Conservation (phyloP, 2,113 vertebrate genomes). For the Oreocharis arfaki region DNA sequence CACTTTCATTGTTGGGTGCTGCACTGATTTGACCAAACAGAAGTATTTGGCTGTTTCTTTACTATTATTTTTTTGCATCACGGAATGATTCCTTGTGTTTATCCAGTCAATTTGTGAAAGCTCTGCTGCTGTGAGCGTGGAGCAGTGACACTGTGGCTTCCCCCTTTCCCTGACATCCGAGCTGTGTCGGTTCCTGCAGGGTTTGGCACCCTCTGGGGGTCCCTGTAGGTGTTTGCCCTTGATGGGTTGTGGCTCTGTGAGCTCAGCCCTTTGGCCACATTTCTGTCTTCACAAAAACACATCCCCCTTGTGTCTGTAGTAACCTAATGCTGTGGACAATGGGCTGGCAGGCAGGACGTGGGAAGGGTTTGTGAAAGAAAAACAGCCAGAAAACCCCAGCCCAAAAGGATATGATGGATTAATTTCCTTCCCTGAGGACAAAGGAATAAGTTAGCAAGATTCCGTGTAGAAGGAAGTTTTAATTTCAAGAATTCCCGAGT, state of each 20-base stretch:
- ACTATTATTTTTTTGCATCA: neutral
- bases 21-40: neutral
- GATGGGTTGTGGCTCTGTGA: neutral
- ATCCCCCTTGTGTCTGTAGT: neutral
- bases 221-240: neutral
- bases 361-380: neutral
- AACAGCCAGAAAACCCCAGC: neutral
- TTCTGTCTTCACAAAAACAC: neutral
- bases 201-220: neutral
- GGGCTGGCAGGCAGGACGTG: neutral
- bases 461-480: neutral
- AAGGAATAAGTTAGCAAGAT: neutral
- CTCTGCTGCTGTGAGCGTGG: accelerated
- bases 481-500: neutral
- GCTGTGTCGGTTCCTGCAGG: neutral
- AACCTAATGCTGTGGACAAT: neutral
- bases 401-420: neutral
- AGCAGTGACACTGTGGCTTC: neutral
- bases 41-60: neutral
- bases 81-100: neutral
- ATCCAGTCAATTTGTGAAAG: neutral
- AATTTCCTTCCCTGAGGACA: neutral
- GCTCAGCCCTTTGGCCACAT: neutral
- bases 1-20: neutral
- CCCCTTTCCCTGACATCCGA: neutral